Evolutionary conservation across 1,140 invertebrate genomes (phyloP).

Genomic region (Papilio glaucus): DNA sequence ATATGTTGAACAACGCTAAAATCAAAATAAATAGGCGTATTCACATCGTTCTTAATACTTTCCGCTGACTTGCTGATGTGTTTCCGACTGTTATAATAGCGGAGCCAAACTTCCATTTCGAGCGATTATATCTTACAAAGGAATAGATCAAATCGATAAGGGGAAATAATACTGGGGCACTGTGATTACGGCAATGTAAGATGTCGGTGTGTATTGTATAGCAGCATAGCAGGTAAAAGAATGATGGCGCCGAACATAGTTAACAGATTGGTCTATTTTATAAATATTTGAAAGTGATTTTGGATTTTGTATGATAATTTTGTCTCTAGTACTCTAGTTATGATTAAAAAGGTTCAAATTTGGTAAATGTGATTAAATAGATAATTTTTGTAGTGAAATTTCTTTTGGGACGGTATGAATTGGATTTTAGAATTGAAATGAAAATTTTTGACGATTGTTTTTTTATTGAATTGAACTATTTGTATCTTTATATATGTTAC

Average conservation of each 20-base stretch:
- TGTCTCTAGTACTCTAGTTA: too few relatives aligned
- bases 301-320: too few relatives aligned
- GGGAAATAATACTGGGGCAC: neutral
- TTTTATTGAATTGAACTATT: too few relatives aligned
- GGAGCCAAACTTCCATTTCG: neutral
- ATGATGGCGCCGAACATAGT: neutral
- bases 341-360: too few relatives aligned
- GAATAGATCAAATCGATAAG: constrained; percentile 24
- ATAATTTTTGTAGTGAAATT: too few relatives aligned
- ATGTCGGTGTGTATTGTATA: neutral
- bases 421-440: too few relatives aligned
- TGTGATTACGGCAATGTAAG: neutral
- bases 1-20: neutral
- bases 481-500: too few relatives aligned
- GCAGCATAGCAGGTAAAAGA: neutral
- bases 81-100: constrained; percentile 9
- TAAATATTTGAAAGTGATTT: too few relatives aligned
- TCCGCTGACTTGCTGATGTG: constrained; percentile 25
- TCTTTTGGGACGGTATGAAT: too few relatives aligned
- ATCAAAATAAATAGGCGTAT: neutral
- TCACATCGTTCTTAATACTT: constrained; percentile 1
- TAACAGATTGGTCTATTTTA: neutral
- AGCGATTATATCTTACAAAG: neutral
- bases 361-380: too few relatives aligned
- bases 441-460: too few relatives aligned